Evolutionary conservation across 2,113 vertebrate species (phyloP), one percentile per base, ranked within the genome.

Genomic region (Drymodes brunneopygia): DNA sequence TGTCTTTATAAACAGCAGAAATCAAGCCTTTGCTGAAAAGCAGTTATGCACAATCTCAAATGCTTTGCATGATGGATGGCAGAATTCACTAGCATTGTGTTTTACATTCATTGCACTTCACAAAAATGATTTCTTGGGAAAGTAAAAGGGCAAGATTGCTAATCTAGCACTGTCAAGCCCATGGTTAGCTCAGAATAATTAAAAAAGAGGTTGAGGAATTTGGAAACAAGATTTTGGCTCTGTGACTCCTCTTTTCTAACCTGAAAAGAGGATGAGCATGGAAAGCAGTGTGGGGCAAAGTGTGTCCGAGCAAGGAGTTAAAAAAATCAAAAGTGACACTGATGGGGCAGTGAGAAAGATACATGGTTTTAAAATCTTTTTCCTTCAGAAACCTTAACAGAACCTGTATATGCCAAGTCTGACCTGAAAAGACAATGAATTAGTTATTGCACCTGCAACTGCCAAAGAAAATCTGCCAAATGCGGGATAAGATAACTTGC

Each of bases 1-100:
- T 78, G 48, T 36, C 61, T 93, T 88, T 84, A 74, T 29, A 86
- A 92, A 79, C 65, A 60, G 69, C n/a, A 60, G n/a, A 95, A 95
- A 92, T 71, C 31, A 78, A 88, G 60, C 22, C 36, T 74, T 77
- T 66, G 28, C 44, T 71, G 78, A 86, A 88, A 70, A 74, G 7
- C 2, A 50, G 47, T 47, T 66, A 31, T 8, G 45, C 1, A n/a
- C 17, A 58, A 28, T 48, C 69, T 78, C 44, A 92, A 86, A 91
- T 48, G 31, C 16, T 33, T 89, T 91, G 20, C n/a, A 45, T 11
- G 54, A 57, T 45, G 25, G 42, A 78, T 31, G 33, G 56, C 38
- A 78, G 47, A 79, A 67, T 51, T 94, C 40, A 91, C 0, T 8
- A 20, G 23, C 22, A 47, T 84, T 73, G 33, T 33, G 11, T 38